Percentiles rank a stretch among this genome's conserved stretches.
Evolutionary conservation across 1,140 invertebrate species (phyloP).

Genomic region (Lucilia sericata): DNA sequence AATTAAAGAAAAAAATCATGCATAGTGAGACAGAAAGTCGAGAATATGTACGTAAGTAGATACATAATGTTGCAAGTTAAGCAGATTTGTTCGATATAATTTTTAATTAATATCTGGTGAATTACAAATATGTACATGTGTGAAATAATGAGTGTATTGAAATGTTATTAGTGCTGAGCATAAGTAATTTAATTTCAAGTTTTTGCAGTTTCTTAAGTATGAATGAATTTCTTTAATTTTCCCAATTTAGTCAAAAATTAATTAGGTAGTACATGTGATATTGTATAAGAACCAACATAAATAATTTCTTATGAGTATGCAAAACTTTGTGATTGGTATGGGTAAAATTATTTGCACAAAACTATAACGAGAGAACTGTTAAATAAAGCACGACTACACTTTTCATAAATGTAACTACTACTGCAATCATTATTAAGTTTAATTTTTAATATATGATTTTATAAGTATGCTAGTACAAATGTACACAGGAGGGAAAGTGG

Average conservation of each 20-base stretch:
- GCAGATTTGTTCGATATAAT: not conserved
- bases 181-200: not conserved
- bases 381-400: too few species aligned
- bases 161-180: not conserved
- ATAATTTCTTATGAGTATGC: too few species aligned
- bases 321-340: too few species aligned
- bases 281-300: too few species aligned
- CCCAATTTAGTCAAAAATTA: too few species aligned
- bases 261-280: too few species aligned
- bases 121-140: not conserved
- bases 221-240: too few species aligned
- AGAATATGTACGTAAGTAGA: not conserved
- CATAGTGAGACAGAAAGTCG: not conserved
- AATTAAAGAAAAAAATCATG: not conserved
- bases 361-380: too few species aligned
- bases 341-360: too few species aligned
- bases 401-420: too few species aligned
- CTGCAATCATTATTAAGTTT: not conserved
- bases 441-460: not conserved
- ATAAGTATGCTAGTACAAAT: conserved; percentile 4
- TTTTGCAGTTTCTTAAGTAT: too few species aligned
- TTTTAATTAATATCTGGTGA: conserved; percentile 8
- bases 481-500: not conserved
- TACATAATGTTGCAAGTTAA: too few species aligned
- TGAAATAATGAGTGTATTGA: not conserved